phyloP scores from a whole-genome alignment of 2,113 vertebrate genomes.

The Hucho hucho region DNA sequence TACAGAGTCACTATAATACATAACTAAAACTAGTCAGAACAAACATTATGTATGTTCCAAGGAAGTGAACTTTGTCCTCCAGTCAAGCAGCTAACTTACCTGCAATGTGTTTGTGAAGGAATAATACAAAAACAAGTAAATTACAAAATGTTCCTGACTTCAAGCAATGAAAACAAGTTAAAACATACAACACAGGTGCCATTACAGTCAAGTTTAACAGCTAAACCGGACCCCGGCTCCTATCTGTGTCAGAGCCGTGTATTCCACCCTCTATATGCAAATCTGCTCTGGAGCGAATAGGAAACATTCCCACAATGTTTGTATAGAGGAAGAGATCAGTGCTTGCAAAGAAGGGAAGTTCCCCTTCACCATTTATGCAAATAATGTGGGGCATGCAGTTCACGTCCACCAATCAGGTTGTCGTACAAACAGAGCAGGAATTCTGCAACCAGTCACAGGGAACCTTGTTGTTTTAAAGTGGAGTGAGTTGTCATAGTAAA shows the following conservation, averaged over 20 bases:
- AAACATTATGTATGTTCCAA: too few species aligned
- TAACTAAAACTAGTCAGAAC: too few species aligned
- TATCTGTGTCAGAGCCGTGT: slow-evolving; percentile 17
- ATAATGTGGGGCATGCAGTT: slow-evolving; percentile 23
- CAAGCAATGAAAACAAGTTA: neutral
- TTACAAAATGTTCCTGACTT: neutral
- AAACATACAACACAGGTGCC: neutral
- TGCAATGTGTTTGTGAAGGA: neutral
- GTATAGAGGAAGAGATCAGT: slow-evolving; percentile 19
- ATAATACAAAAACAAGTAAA: neutral
- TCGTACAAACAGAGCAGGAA: neutral
- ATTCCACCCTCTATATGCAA: slow-evolving; percentile 24
- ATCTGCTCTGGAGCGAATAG: slow-evolving; percentile 60
- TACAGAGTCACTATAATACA: too few species aligned
- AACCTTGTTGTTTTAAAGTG: neutral
- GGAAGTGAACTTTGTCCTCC: neutral
- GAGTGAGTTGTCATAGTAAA: neutral
- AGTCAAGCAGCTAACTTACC: neutral
- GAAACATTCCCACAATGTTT: slow-evolving; percentile 44
- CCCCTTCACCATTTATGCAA: slow-evolving; percentile 54
- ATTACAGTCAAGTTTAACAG: neutral
- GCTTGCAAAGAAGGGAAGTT: slow-evolving; percentile 35
- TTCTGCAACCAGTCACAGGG: neutral
- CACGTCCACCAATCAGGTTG: slow-evolving; percentile 26
- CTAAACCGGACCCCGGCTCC: neutral